phyloP scores from a whole-genome alignment of 2,797 vertebrate species.

The Scleropages formosus region DNA sequence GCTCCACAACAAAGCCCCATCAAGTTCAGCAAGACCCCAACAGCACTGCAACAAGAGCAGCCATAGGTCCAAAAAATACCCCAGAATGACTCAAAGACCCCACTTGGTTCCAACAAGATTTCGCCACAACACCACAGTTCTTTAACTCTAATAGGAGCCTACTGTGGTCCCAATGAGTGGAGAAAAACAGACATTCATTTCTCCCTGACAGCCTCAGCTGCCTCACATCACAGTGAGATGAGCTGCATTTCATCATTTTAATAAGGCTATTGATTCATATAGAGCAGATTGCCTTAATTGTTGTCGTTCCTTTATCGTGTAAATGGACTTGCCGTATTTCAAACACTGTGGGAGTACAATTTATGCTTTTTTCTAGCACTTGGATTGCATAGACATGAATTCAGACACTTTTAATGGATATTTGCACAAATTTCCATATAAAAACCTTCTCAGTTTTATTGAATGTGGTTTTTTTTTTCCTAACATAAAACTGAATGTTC shows the following conservation, averaged over 20 bases:
- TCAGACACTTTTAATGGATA: conserved; percentile 39
- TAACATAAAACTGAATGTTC: conserved; percentile 22
- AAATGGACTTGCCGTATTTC: conserved; percentile 30
- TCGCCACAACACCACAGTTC: no score
- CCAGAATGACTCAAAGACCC: no score
- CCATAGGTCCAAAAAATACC: no score
- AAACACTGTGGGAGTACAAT: conserved; percentile 16
- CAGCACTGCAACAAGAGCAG: no score
- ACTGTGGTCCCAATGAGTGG: conserved; percentile 40
- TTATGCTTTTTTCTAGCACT: conserved; percentile 15
- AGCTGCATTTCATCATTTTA: conserved; percentile 38
- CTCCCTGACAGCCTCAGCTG: no score
- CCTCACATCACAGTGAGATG: conserved; percentile 13
- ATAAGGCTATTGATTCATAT: conserved; percentile 41
- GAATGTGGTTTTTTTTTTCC: conserved; percentile 15
- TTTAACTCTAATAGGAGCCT: no score
- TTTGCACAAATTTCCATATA: conserved; percentile 48
- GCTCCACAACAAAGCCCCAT: no score
- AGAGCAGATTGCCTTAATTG: conserved; percentile 33
- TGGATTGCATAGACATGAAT: conserved; percentile 32
- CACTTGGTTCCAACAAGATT: no score
- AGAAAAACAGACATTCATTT: no score
- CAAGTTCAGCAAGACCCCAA: no score
- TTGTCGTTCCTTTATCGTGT: conserved; percentile 36
- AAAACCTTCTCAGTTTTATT: conserved; percentile 30